phyloP scores from a whole-genome alignment of 2,797 vertebrate species.

The Alosa sapidissima region DNA sequence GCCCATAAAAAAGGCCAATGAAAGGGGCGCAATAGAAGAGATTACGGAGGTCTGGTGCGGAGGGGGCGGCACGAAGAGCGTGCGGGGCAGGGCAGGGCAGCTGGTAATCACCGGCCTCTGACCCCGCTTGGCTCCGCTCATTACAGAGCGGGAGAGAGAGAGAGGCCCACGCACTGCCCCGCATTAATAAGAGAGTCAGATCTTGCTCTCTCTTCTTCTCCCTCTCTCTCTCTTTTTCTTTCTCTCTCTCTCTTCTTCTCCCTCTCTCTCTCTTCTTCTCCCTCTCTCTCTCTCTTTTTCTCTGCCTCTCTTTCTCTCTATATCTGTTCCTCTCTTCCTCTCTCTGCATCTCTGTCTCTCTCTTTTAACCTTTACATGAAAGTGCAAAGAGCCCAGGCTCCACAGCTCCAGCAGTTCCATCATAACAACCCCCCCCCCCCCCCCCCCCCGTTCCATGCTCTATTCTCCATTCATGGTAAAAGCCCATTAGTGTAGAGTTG shows the following conservation, averaged over 20 bases:
- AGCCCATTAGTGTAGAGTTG: background rate
- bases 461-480: background rate
- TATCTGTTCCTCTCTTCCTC: constrained; percentile 11
- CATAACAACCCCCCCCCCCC: constrained; percentile 46
- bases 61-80: too few species aligned
- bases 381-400: background rate
- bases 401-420: background rate
- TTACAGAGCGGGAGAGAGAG: too few species aligned
- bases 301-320: background rate
- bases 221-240: background rate
- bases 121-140: background rate
- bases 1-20: too few species aligned
- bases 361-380: constrained; percentile 56
- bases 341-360: constrained; percentile 39
- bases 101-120: constrained; percentile 2
- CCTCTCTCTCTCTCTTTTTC: background rate
- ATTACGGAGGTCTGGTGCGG: too few species aligned
- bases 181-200: constrained; percentile 12
- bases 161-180: background rate
- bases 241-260: background rate
- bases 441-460: constrained; percentile 42
- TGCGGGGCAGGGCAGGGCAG: too few species aligned
- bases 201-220: background rate
- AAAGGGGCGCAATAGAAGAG: too few species aligned
- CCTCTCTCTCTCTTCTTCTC: background rate